Conservation (phyloP, 2,888 invertebrate species). For the Melinaea menophilus region DNA sequence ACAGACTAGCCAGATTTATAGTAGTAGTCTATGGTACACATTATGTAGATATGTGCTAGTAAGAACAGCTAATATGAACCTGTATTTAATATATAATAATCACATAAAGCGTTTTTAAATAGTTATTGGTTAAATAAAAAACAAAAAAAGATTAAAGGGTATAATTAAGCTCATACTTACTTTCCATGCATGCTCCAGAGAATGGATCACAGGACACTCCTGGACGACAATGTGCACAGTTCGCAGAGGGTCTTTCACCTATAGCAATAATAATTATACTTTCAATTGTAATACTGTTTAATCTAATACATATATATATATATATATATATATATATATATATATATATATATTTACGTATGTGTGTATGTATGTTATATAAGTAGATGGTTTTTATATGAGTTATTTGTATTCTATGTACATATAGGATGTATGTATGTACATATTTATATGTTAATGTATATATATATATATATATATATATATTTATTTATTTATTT, state of each 20-base stretch:
- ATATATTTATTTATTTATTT: too few species aligned
- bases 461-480: too few species aligned
- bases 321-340: not conserved
- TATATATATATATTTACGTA: not conserved
- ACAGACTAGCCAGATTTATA: slow-evolving; percentile 63
- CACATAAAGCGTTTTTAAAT: slow-evolving; percentile 19
- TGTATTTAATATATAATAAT: slow-evolving; percentile 18
- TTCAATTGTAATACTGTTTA: slow-evolving; percentile 11
- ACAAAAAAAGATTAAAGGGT: slow-evolving; percentile 9
- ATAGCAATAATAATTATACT: slow-evolving; percentile 13
- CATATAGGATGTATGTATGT: too few species aligned
- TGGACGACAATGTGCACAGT: slow-evolving; percentile 87
- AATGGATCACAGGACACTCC: slow-evolving; percentile 87
- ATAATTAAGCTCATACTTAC: slow-evolving; percentile 72
- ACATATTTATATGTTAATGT: too few species aligned
- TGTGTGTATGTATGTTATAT: too few species aligned
- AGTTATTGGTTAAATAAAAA: slow-evolving; percentile 16
- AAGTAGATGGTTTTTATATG: too few species aligned
- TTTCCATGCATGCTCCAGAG: slow-evolving; percentile 90
- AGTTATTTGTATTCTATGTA: too few species aligned
- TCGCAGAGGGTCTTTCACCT: slow-evolving; percentile 53
- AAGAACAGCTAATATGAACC: slow-evolving; percentile 26
- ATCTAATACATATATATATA: not conserved
- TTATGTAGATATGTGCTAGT: slow-evolving; percentile 28
- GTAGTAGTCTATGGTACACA: slow-evolving; percentile 42